Percentiles rank a stretch among this genome's conserved stretches.
Evolutionary conservation across 2,797 vertebrate genomes (phyloP).

Genomic region (Acropternis orthonyx): DNA sequence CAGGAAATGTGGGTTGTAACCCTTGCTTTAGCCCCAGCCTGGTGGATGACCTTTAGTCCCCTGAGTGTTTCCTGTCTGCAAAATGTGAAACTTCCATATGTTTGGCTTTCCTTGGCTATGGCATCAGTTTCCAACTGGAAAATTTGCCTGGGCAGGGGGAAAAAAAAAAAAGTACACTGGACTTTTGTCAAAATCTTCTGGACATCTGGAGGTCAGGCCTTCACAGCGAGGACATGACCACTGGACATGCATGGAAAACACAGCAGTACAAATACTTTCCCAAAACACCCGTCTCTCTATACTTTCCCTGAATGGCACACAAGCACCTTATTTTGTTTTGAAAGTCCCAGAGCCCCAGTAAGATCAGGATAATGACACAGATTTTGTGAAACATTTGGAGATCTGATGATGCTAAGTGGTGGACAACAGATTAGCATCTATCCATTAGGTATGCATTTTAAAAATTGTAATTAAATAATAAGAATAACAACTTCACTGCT

Average conservation of each 20-base stretch:
- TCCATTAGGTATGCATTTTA: background rate
- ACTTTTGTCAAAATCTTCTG: slow-evolving; percentile 42
- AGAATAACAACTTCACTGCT: background rate
- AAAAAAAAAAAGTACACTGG: background rate
- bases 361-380: background rate
- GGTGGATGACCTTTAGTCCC: slow-evolving; percentile 59
- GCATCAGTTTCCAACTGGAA: slow-evolving; percentile 65
- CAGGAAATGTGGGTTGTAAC: slow-evolving; percentile 60
- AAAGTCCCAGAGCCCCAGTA: background rate
- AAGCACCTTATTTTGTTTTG: background rate
- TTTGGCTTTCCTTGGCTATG: slow-evolving; percentile 46
- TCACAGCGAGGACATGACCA: background rate
- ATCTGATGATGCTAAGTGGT: background rate
- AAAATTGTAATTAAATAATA: background rate
- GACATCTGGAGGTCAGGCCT: slow-evolving; percentile 44
- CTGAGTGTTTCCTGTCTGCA: slow-evolving; percentile 48
- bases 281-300: background rate
- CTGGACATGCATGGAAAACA: background rate
- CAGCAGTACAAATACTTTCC: background rate
- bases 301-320: background rate
- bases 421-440: background rate
- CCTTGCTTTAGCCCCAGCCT: slow-evolving; percentile 42
- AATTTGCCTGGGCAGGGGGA: slow-evolving; percentile 1
- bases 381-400: background rate
- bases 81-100: slow-evolving; percentile 64